Evolutionary conservation across 2,113 vertebrate species (phyloP), one percentile per base, ranked within the genome.

Genomic region (Merops nubicus): DNA sequence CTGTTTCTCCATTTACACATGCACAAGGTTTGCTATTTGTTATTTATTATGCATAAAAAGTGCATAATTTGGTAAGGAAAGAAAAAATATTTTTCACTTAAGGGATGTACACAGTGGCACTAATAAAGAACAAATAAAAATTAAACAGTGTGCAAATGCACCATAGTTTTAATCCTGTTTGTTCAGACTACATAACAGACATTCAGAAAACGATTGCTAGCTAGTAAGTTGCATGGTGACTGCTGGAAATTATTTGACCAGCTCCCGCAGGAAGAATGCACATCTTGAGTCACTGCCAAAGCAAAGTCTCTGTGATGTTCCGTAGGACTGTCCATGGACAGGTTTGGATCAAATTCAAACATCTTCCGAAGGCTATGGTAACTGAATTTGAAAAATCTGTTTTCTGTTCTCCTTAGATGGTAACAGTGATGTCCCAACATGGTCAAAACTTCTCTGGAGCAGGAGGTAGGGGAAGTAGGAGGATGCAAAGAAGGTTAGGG

Each of bases 261-360:
- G 0, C 1, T 85, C 20, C 12, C 74, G 3, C 5, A 29, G 53
- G 20, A 74, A 53, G 17, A 89, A 43, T 29, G 20, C 20, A 76
- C 7, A 38, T 31, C 57, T 19, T 76, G 15, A 93, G 16, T 25
- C 65, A 54, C 22, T 74, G 42, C 9, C 67, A 90, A 88, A 15
- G 4, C 1, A 0, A 68, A 56, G 2, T 11, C 5, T n/a, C 60
- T 63, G 7, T 57, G 25, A 47, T 50, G 18, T 43, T 56, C 22
- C 36, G 15, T 20, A 38, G 33, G 34, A 28, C 17, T 40, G 53
- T 73, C 15, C 28, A 29, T 20, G 3, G 25, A 51, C 8, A 63
- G 5, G 12, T 75, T 50, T 80, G 34, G 51, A 63, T 56, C 0
- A 2, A 47, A 92, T 70, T 72, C 22, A 76, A 83, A 76, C 11